Evolutionary conservation across 2,888 invertebrate genomes (phyloP).

Genomic region (Cylindroiulus punctatus): DNA sequence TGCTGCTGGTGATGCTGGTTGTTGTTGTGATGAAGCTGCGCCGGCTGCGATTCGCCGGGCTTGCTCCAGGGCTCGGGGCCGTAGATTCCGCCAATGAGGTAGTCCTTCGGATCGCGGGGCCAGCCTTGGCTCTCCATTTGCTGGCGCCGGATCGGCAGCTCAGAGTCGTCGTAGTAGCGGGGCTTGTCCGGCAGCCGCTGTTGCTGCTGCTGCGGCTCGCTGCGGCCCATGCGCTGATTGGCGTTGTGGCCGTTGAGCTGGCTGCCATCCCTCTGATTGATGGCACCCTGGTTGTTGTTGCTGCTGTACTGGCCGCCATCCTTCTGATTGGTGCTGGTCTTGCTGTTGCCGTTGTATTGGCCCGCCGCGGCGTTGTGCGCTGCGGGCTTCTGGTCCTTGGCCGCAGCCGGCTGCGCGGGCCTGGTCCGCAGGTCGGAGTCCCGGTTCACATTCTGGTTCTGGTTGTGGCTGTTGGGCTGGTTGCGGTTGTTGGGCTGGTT

Average conservation of each 20-base stretch:
- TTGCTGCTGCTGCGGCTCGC: background rate
- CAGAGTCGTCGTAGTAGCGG: conserved; percentile 53
- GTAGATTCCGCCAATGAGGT: conserved; percentile 57
- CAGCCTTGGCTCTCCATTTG: conserved; percentile 55
- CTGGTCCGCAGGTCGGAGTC: background rate
- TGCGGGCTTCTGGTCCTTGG: background rate
- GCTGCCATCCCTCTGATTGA: too few relatives aligned
- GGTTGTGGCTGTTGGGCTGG: background rate
- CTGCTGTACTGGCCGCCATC: background rate
- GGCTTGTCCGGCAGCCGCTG: background rate
- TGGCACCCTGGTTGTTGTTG: too few relatives aligned
- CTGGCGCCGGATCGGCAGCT: conserved; percentile 39
- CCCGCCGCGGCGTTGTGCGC: background rate
- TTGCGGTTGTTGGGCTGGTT: background rate
- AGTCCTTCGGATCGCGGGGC: conserved; percentile 57
- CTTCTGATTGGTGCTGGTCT: background rate
- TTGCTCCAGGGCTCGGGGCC: conserved; percentile 56
- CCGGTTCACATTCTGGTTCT: too few relatives aligned
- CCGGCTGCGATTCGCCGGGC: conserved; percentile 51
- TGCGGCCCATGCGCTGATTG: background rate
- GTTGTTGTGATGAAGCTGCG: background rate
- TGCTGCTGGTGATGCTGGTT: background rate
- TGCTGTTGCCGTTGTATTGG: background rate
- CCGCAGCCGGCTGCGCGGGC: background rate
- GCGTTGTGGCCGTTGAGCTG: background rate